Percentiles rank a stretch among this genome's conserved stretches.
phyloP scores from a whole-genome alignment of 1,140 invertebrate genomes.

The Pseudomyrmex gracilis region DNA sequence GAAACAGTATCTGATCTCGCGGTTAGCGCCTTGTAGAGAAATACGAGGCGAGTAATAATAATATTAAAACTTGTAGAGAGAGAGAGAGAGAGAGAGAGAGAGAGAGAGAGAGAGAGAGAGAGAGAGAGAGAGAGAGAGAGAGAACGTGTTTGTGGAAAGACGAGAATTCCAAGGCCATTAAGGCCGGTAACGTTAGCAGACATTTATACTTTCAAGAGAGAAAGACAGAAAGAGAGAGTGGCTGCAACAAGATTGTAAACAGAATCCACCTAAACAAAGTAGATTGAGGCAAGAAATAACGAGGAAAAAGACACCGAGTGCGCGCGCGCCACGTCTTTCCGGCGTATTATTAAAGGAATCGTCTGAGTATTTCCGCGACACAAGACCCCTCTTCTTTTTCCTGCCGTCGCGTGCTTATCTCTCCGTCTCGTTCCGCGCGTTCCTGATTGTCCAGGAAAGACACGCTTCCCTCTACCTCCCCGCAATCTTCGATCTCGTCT shows the following conservation, averaged over 20 bases:
- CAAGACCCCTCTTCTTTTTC: not conserved
- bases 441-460: constrained; percentile 49
- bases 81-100: too few relatives aligned
- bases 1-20: not conserved
- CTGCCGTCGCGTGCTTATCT: constrained; percentile 10
- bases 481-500: constrained; percentile 47
- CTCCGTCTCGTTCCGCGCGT: constrained; percentile 8
- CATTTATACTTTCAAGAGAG: too few relatives aligned
- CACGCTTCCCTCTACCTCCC: not conserved
- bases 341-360: constrained; percentile 49
- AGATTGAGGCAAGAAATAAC: constrained; percentile 28
- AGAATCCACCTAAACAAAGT: constrained; percentile 34
- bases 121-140: too few relatives aligned
- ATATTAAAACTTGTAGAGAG: too few relatives aligned
- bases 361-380: constrained; percentile 47
- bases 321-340: constrained; percentile 8
- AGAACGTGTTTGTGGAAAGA: too few relatives aligned
- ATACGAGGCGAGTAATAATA: not conserved
- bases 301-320: not conserved
- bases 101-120: too few relatives aligned
- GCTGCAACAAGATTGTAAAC: constrained; percentile 28
- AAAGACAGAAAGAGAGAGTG: not conserved
- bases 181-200: too few relatives aligned
- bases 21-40: not conserved
- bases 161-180: not conserved